A percentile compares a stretch with the other conserved stretches of the same genome.
Conservation (phyloP, 1,140 invertebrate species). For the Zophobas morio region DNA sequence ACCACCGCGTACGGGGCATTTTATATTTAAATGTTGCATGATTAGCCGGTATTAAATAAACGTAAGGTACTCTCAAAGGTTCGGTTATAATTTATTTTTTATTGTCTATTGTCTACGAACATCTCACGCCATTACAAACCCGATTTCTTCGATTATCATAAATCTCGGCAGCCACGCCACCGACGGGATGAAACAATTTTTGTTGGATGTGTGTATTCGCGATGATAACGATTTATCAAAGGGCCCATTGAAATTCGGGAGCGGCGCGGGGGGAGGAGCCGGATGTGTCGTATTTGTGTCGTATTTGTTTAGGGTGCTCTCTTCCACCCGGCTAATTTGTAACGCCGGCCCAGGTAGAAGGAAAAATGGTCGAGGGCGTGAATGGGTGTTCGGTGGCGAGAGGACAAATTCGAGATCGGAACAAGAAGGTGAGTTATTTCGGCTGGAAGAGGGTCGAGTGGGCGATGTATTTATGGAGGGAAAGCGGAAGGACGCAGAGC, state of each 20-base stretch:
- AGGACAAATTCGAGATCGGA: not conserved
- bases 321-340: conserved; percentile 57
- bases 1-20: conserved; percentile 66
- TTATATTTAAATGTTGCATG: conserved; percentile 68
- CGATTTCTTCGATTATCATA: conserved; percentile 63
- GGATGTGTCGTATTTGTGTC: conserved; percentile 56
- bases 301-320: conserved; percentile 41
- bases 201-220: conserved; percentile 14
- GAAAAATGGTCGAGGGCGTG: conserved; percentile 14
- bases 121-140: conserved; percentile 64
- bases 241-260: conserved; percentile 43
- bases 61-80: conserved; percentile 65
- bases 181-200: conserved; percentile 16
- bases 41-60: conserved; percentile 68
- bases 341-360: conserved; percentile 58
- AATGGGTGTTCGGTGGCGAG: not conserved
- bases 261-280: conserved; percentile 22
- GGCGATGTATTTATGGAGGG: too few relatives aligned
- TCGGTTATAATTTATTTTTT: conserved; percentile 67
- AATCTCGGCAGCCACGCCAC: conserved; percentile 53
- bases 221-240: conserved; percentile 52
- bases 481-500: too few relatives aligned
- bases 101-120: conserved; percentile 64
- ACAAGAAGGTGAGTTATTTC: not conserved
- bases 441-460: too few relatives aligned